Evolutionary conservation across 2,113 vertebrate species (phyloP), one percentile per base, ranked within the genome.

Genomic region (Barbus barbus): DNA sequence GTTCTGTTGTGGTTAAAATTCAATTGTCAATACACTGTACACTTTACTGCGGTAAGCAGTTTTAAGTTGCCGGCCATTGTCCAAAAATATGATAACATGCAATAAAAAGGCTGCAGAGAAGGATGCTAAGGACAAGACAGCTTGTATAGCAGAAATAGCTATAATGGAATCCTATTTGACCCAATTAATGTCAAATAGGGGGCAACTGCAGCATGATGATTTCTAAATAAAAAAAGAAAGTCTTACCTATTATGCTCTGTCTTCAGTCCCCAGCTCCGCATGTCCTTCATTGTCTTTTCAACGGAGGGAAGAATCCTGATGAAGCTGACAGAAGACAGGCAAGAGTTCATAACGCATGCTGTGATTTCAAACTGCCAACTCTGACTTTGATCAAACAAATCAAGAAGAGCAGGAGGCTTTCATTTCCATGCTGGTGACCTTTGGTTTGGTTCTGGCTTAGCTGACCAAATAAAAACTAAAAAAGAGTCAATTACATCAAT

Each of bases 281-380:
- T 99, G 97, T 99, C 98, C 69, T 99, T 99, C 85, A 99, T 99
- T 16, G 97, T 99, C 31, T 99, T 99, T 89, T 99, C 98, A 28
- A 97, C 95, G 20, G 91, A 96, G 86, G 98, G 96, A 26, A 88
- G 95, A 31, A 98, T 92, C 44, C 92, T 99, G 16, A 99, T 99
- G 98, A 90, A 94, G 18, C 88, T 99, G 38, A 99, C 98, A 53
- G 97, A 98, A 90, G 96, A 99, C 95, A 96, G 98, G 98, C 96
- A 92, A 95, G 93, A n/a, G 12, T 82, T 9, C 14, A 53, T 1
- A 38, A 11, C 63, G 38, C 22, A 22, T 60, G 3, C 31, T 38
- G 22, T 65, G 1, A 0, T 28, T 53, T 56, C 28, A 61, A 26
- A 31, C 41, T 65, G 63, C 5, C 16, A 61, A 44, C 72, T 60